Percentiles rank a stretch among this genome's conserved stretches.
Conservation (phyloP, 2,888 invertebrate species). For the Leucophenga montana region DNA sequence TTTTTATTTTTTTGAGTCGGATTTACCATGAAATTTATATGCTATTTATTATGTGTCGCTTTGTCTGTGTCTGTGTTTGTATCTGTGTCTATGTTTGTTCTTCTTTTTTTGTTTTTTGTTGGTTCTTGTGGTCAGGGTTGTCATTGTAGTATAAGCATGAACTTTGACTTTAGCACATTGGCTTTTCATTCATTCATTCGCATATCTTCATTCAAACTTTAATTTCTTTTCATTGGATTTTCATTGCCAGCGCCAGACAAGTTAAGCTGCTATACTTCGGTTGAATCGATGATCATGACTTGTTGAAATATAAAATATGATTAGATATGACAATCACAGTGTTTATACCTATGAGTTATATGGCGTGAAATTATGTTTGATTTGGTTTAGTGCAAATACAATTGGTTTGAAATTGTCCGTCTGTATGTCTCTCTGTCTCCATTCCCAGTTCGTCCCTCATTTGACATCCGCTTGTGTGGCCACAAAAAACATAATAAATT, state of each 20-base stretch:
- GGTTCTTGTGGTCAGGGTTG: neutral
- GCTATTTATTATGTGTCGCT: constrained; percentile 6
- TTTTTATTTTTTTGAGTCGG: constrained; percentile 14
- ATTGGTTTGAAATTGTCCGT: neutral
- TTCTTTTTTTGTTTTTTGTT: too few species aligned
- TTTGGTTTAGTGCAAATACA: too few species aligned
- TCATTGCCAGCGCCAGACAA: neutral
- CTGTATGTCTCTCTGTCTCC: too few species aligned
- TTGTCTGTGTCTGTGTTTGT: constrained; percentile 30
- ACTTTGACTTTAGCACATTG: constrained; percentile 37
- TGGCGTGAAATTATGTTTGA: too few species aligned
- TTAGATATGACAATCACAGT: too few species aligned
- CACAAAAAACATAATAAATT: neutral
- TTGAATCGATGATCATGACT: constrained; percentile 50
- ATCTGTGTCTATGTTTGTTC: neutral
- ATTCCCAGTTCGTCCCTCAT: too few species aligned
- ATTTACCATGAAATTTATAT: constrained; percentile 5
- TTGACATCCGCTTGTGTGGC: neutral
- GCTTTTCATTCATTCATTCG: neutral
- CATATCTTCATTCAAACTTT: neutral
- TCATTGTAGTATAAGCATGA: constrained; percentile 39
- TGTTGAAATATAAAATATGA: too few species aligned
- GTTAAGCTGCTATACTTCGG: constrained; percentile 26
- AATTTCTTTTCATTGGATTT: neutral
- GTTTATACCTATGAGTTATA: too few species aligned